Evolutionary conservation across 1,140 invertebrate species (phyloP).

Genomic region (Drosophila ohnishii): DNA sequence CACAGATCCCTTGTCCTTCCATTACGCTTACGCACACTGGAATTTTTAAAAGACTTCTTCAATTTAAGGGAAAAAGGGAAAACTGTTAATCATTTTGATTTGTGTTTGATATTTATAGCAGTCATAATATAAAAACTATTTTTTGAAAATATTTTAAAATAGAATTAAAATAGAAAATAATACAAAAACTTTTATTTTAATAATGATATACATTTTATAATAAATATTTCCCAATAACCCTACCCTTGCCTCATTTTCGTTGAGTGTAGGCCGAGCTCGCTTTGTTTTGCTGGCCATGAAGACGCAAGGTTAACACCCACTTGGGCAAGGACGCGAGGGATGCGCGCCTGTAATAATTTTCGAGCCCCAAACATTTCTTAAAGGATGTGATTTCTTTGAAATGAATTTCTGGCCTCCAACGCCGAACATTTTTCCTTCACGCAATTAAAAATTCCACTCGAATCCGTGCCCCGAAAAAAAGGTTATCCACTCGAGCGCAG

Average conservation of each 20-base stretch:
- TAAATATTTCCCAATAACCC: too few species aligned
- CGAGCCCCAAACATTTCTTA: slow-evolving; percentile 36
- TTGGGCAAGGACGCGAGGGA: slow-evolving; percentile 42
- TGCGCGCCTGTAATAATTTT: slow-evolving; percentile 53
- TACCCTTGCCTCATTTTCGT: not conserved
- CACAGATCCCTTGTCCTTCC: not conserved
- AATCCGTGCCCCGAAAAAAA: slow-evolving; percentile 27
- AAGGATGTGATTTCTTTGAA: slow-evolving; percentile 54
- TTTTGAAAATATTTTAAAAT: too few species aligned
- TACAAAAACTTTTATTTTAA: too few species aligned
- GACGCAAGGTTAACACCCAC: slow-evolving; percentile 44
- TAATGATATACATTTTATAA: too few species aligned
- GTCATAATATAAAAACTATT: too few species aligned
- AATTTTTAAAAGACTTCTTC: not conserved
- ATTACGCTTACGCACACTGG: slow-evolving; percentile 16
- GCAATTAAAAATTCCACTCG: slow-evolving; percentile 57
- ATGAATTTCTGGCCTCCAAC: slow-evolving; percentile 41
- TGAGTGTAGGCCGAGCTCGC: slow-evolving; percentile 13
- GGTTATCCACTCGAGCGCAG: slow-evolving; percentile 72
- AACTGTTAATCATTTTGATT: too few species aligned
- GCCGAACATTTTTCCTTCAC: slow-evolving; percentile 25
- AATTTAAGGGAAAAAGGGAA: too few species aligned
- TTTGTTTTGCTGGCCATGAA: slow-evolving; percentile 42
- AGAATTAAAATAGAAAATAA: too few species aligned
- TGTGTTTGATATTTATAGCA: too few species aligned